Percentiles rank a stretch among this genome's conserved stretches.
Conservation (phyloP, 1,140 invertebrate species). For the Calliopsis andreniformis region DNA sequence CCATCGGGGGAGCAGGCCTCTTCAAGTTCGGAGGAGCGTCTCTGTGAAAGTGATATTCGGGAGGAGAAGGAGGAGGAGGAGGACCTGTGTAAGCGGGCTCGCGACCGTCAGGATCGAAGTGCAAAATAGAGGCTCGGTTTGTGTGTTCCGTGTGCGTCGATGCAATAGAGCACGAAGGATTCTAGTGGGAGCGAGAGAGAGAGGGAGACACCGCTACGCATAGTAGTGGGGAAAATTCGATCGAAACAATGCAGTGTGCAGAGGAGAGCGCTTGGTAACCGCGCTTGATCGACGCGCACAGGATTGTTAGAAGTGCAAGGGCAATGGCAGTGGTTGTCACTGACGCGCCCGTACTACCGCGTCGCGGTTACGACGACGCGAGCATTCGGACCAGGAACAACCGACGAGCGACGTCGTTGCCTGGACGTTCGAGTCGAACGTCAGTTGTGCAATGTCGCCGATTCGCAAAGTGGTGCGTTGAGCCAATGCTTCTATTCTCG, state of each 20-base stretch:
- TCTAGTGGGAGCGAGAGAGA: not conserved
- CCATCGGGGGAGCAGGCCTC: too few relatives aligned
- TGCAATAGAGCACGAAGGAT: conserved; percentile 9
- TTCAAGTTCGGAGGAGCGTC: too few relatives aligned
- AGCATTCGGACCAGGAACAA: not conserved
- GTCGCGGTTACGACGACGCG: not conserved
- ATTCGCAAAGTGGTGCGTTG: conserved; percentile 19
- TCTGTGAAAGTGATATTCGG: conserved; percentile 33
- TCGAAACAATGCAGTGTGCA: conserved; percentile 34
- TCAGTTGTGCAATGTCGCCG: conserved; percentile 30
- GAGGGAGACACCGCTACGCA: not conserved
- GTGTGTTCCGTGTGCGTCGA: not conserved
- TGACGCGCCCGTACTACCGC: not conserved
- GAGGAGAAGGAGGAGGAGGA: too few relatives aligned
- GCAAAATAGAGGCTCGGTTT: not conserved
- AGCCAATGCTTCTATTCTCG: conserved; percentile 25
- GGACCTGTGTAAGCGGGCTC: too few relatives aligned
- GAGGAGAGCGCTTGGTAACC: conserved; percentile 30
- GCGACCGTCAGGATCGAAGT: conserved; percentile 34
- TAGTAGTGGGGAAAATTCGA: conserved; percentile 25
- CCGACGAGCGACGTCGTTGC: not conserved
- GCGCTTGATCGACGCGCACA: conserved; percentile 17
- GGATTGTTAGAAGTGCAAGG: conserved; percentile 46
- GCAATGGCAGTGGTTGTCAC: conserved; percentile 41
- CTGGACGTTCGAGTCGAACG: not conserved